A percentile compares a stretch with the other conserved stretches of the same genome.
These are phyloP conservation scores for Esox masquinongy DNA, from an alignment of 2,797 vertebrate species.

Conservation along the genomic window DNA sequence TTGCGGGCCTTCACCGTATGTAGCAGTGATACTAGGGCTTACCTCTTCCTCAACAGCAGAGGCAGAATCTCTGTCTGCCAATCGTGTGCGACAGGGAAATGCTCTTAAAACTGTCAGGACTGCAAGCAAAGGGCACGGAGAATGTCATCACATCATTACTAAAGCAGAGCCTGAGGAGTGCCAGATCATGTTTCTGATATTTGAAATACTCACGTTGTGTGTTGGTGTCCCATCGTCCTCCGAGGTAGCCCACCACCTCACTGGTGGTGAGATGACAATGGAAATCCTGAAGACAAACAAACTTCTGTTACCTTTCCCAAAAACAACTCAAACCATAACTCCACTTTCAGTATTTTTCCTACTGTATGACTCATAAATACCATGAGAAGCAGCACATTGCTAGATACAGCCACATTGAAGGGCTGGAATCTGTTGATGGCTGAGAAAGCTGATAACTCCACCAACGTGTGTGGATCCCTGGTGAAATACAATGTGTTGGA, in stretches of 20 bases:
- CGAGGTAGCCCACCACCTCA: conserved; percentile 94
- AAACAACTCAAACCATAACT: not conserved
- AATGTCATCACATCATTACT: not conserved
- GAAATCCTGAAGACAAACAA: conserved; percentile 81
- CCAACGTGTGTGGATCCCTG: conserved; percentile 92
- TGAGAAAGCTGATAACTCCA: conserved; percentile 89
- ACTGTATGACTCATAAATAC: conserved; percentile 58
- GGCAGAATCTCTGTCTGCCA: conserved; percentile 82
- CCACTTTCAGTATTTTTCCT: not conserved
- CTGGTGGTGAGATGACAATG: conserved; percentile 95
- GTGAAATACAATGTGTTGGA: conserved; percentile 12
- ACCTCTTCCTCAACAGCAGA: conserved; percentile 90
- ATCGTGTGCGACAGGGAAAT: conserved; percentile 90
- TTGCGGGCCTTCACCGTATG: not conserved
- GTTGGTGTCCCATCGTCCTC: conserved; percentile 93
- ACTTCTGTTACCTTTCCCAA: not conserved
- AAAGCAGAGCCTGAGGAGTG: not conserved
- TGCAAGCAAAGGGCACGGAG: conserved; percentile 51
- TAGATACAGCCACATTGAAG: conserved; percentile 94
- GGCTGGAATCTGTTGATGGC: conserved; percentile 97
- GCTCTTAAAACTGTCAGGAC: conserved; percentile 91
- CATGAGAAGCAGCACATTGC: conserved; percentile 93
- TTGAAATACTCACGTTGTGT: conserved; percentile 81
- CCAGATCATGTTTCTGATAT: not conserved
- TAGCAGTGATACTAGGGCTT: conserved; percentile 13